phyloP scores from a whole-genome alignment of 2,888 invertebrate genomes.

The Tineola bisselliella region DNA sequence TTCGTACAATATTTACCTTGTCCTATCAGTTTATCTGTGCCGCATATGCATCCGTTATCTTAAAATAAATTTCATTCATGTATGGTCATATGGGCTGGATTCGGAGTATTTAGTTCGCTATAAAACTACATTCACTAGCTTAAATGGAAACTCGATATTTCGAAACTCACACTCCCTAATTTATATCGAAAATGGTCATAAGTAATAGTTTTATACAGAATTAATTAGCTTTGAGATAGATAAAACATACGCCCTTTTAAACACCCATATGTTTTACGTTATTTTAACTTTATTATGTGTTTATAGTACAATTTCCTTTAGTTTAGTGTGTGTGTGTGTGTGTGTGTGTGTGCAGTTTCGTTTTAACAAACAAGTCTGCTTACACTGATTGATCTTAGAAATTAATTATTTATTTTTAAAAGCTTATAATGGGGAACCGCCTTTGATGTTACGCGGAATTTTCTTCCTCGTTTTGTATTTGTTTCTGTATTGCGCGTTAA shows the following conservation, averaged over 20 bases:
- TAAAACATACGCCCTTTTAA: constrained; percentile 16
- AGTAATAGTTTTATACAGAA: not conserved
- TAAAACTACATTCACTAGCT: not conserved
- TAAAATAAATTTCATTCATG: not conserved
- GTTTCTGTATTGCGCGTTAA: not conserved
- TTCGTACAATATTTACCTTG: constrained; percentile 4
- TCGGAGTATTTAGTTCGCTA: not conserved
- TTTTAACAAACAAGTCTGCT: not conserved
- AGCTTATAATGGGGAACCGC: not conserved
- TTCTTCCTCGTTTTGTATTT: not conserved
- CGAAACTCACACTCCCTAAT: not conserved
- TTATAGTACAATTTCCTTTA: constrained; percentile 15
- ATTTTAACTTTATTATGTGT: constrained; percentile 23
- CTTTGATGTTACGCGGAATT: not conserved
- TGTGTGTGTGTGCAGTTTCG: not conserved
- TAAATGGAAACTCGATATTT: not conserved
- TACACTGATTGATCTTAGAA: not conserved
- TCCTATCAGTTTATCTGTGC: constrained; percentile 3
- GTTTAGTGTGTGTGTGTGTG: not conserved
- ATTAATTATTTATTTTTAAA: constrained; percentile 4
- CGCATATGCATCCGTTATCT: not conserved
- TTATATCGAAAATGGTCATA: not conserved
- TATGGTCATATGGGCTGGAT: not conserved
- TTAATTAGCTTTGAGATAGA: not conserved
- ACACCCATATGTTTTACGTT: constrained; percentile 21